Conservation (phyloP, 1,140 invertebrate species). For the Lordiphosa stackelbergi region DNA sequence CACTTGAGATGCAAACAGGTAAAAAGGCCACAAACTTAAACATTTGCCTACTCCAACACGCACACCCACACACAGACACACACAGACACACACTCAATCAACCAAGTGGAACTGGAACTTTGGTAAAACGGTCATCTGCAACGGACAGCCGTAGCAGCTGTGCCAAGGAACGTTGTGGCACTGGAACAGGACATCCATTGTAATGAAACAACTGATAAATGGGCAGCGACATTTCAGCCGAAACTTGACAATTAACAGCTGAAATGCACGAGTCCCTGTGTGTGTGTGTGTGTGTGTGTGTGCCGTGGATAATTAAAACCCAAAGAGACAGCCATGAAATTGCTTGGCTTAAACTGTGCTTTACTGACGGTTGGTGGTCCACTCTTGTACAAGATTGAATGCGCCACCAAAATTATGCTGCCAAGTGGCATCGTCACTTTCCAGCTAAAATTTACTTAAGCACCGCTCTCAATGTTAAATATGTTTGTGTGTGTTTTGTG, state of each 20-base stretch:
- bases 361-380: constrained; percentile 51
- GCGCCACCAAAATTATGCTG: constrained; percentile 62
- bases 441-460: constrained; percentile 36
- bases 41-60: constrained; percentile 73
- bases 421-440: constrained; percentile 34
- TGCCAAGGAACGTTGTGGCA: constrained; percentile 28
- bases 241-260: constrained; percentile 68
- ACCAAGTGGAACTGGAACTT: constrained; percentile 46
- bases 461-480: constrained; percentile 5
- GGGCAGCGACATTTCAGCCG: constrained; percentile 71
- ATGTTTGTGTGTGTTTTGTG: constrained; percentile 16
- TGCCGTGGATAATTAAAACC: constrained; percentile 63
- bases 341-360: constrained; percentile 58
- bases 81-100: constrained; percentile 10
- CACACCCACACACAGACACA: constrained; percentile 13
- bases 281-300: constrained; percentile 14
- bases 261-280: constrained; percentile 32
- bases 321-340: constrained; percentile 59
- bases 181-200: constrained; percentile 50
- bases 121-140: constrained; percentile 75
- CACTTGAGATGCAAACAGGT: constrained; percentile 73
- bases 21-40: constrained; percentile 70
- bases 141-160: constrained; percentile 35
- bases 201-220: constrained; percentile 56
- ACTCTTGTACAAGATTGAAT: constrained; percentile 63